A percentile compares a stretch with the other conserved stretches of the same genome.
Evolutionary conservation across 2,113 vertebrate genomes (phyloP).

Genomic region (Dolichotis patagonum): DNA sequence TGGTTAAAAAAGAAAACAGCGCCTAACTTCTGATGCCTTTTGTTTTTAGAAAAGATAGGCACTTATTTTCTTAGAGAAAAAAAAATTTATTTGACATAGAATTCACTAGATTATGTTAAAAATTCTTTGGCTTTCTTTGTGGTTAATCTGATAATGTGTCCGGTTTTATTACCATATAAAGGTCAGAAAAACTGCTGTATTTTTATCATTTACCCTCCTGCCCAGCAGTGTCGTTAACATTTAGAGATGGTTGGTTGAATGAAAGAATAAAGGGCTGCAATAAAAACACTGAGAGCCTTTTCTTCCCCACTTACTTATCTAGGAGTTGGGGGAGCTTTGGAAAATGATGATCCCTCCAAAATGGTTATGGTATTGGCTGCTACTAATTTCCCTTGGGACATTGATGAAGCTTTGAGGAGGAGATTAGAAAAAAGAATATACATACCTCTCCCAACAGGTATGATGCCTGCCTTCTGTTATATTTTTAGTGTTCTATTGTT

Average conservation of each 20-base stretch:
- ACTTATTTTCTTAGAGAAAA: conserved; percentile 17
- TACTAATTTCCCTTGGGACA: conserved; percentile 92
- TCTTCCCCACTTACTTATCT: not conserved
- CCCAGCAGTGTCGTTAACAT: not conserved
- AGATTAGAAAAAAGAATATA: conserved; percentile 92
- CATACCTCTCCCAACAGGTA: conserved; percentile 91
- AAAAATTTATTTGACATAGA: not conserved
- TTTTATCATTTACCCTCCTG: not conserved
- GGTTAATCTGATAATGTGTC: not conserved
- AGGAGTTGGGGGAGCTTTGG: conserved; percentile 90
- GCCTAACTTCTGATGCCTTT: not conserved
- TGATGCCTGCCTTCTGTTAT: not conserved
- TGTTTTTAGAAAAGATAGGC: not conserved
- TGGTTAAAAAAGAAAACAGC: not conserved
- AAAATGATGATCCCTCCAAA: conserved; percentile 91
- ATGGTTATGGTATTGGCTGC: conserved; percentile 92
- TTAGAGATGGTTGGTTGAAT: not conserved
- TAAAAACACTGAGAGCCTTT: not conserved
- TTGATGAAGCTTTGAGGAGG: conserved; percentile 90
- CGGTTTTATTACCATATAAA: not conserved
- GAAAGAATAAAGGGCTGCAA: not conserved
- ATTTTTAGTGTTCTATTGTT: not conserved
- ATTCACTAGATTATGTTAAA: not conserved
- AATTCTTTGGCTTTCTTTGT: not conserved
- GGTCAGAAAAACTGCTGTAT: not conserved